Percentiles rank a stretch among this genome's conserved stretches.
These are phyloP conservation scores for Papilio aristodemus DNA, from an alignment of 1,140 invertebrate genomes.

Conservation along the genomic window DNA sequence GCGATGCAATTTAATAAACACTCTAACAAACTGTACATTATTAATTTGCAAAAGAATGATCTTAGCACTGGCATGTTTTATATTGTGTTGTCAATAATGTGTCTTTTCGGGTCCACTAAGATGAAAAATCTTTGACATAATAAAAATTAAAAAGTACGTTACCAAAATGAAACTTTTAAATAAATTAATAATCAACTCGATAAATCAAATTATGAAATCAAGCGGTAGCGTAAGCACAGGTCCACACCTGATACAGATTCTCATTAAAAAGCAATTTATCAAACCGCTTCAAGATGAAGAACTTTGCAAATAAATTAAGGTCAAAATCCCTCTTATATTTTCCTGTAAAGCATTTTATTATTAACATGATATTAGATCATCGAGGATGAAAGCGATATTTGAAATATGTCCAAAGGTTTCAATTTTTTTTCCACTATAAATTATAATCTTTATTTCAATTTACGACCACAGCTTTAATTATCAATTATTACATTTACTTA, in stretches of 20 bases:
- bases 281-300: background rate
- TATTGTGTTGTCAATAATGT: no score
- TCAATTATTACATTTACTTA: no score
- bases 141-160: background rate
- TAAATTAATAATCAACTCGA: background rate
- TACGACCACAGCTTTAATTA: no score
- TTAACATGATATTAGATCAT: conserved; percentile 2
- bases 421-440: background rate
- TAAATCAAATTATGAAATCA: background rate
- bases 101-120: no score
- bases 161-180: background rate
- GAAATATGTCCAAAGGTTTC: background rate
- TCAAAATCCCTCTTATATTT: conserved; percentile 21
- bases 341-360: background rate
- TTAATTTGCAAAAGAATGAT: no score
- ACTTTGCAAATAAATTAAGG: conserved; percentile 13
- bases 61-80: no score
- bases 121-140: background rate
- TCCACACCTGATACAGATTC: conserved; percentile 19
- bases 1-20: no score
- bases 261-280: conserved; percentile 31
- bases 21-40: no score
- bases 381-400: background rate
- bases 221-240: no score
- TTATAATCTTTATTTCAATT: no score